A percentile compares a stretch with the other conserved stretches of the same genome.
Conservation (phyloP, 2,888 invertebrate species). For the Lasioglossum morio region DNA sequence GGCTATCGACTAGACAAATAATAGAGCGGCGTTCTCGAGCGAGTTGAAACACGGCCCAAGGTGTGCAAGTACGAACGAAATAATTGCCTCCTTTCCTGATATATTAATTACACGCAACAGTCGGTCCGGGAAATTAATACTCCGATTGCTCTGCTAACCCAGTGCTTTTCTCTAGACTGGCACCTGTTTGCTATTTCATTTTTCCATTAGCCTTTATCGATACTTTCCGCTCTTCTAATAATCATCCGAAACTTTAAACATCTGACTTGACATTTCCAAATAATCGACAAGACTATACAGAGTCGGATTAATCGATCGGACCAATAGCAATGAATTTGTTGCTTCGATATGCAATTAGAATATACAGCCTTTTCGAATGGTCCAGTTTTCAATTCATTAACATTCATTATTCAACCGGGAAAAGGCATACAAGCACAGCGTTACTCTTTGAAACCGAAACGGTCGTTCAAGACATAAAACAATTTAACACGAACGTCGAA, state of each 20-base stretch:
- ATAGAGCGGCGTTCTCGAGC: conserved; percentile 65
- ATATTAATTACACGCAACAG: conserved; percentile 77
- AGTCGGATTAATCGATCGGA: too few relatives aligned
- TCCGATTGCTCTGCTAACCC: conserved; percentile 28
- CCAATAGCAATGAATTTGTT: too few relatives aligned
- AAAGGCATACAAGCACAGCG: too few relatives aligned
- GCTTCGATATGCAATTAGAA: background rate
- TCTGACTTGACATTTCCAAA: background rate
- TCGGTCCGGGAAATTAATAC: conserved; percentile 76
- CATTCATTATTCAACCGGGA: too few relatives aligned
- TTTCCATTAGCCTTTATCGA: background rate
- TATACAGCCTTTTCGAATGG: too few relatives aligned
- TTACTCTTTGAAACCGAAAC: background rate
- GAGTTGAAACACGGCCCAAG: conserved; percentile 24
- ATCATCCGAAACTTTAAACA: background rate
- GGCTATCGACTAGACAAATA: conserved; percentile 72
- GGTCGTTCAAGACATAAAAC: background rate
- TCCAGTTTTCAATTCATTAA: too few relatives aligned
- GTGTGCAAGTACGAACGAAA: conserved; percentile 48
- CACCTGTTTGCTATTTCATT: conserved; percentile 55
- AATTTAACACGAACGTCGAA: background rate
- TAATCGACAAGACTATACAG: too few relatives aligned
- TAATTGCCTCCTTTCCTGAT: conserved; percentile 64
- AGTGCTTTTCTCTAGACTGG: background rate
- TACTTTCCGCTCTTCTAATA: background rate